These are phyloP conservation scores for Sarcophilus harrisii DNA, from an alignment of 2,797 vertebrate species.

Conservation along the genomic window DNA sequence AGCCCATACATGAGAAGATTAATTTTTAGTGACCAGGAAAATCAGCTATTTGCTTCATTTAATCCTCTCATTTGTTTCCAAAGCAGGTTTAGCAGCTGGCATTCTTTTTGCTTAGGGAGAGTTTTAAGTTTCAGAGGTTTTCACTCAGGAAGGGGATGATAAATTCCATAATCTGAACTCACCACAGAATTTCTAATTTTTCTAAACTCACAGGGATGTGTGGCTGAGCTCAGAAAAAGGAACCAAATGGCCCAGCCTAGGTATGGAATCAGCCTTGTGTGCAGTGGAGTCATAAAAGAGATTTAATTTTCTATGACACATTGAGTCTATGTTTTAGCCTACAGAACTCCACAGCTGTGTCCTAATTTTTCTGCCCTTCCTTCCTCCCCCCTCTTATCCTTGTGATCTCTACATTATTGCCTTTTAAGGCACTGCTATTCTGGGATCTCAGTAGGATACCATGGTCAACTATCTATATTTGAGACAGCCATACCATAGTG, in stretches of 20 bases:
- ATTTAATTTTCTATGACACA: conserved; percentile 94
- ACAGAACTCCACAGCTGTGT: conserved; percentile 93
- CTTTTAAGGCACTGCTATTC: conserved; percentile 90
- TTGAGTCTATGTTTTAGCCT: conserved; percentile 95
- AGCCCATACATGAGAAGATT: conserved; percentile 40
- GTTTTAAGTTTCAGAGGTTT: conserved; percentile 47
- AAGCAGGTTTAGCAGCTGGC: conserved; percentile 63
- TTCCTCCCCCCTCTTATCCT: conserved; percentile 46
- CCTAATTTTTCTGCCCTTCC: conserved; percentile 89
- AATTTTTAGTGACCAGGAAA: conserved; percentile 61
- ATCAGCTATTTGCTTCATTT: conserved; percentile 64
- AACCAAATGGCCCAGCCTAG: conserved; percentile 57
- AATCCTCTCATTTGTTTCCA: conserved; percentile 65
- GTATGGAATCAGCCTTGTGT: conserved; percentile 75
- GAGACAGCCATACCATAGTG: conserved; percentile 76
- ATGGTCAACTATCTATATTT: conserved; percentile 85
- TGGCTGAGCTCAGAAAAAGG: conserved; percentile 30
- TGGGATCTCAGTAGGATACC: conserved; percentile 85
- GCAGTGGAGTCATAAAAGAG: conserved; percentile 83
- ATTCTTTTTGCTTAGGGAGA: conserved; percentile 53
- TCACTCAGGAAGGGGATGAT: background rate
- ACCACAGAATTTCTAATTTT: conserved; percentile 45
- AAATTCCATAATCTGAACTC: background rate
- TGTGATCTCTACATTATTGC: conserved; percentile 90
- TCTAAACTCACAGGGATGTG: conserved; percentile 27